These are phyloP conservation scores for Melieria crassipennis DNA, from an alignment of 2,888 invertebrate species.

Conservation along the genomic window DNA sequence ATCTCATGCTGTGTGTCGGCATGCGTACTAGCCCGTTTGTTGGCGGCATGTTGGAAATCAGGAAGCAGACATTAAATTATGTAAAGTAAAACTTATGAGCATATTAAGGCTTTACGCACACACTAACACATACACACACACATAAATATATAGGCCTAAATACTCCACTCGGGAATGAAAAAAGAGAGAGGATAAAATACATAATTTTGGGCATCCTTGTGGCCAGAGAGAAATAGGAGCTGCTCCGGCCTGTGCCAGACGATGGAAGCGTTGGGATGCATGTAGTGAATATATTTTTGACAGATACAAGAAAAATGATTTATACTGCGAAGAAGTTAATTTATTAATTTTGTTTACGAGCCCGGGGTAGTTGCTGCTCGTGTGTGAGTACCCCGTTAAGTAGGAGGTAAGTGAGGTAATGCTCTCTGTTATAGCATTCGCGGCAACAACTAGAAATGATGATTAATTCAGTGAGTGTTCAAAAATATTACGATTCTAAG, in stretches of 20 bases:
- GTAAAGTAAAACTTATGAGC: constrained; percentile 59
- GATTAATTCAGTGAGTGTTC: no score
- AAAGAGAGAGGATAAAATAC: background rate
- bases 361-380: constrained; percentile 5
- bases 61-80: constrained; percentile 57
- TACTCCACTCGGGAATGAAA: background rate
- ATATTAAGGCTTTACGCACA: constrained; percentile 37
- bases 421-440: no score
- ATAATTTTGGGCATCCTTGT: background rate
- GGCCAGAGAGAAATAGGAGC: background rate
- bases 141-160: constrained; percentile 18
- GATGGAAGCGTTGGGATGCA: constrained; percentile 16
- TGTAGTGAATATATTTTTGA: constrained; percentile 29
- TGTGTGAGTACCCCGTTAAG: background rate
- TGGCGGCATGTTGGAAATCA: constrained; percentile 33
- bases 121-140: constrained; percentile 17
- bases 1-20: constrained; percentile 4
- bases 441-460: no score
- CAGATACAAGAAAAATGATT: constrained; percentile 56
- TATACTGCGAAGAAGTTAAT: constrained; percentile 57
- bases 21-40: background rate
- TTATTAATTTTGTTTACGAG: constrained; percentile 52
- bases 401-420: background rate
- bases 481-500: no score
- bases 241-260: constrained; percentile 22